Base-by-base conservation (phyloP, 2,113 vertebrate species). In the Noctilio leporinus region DNA sequence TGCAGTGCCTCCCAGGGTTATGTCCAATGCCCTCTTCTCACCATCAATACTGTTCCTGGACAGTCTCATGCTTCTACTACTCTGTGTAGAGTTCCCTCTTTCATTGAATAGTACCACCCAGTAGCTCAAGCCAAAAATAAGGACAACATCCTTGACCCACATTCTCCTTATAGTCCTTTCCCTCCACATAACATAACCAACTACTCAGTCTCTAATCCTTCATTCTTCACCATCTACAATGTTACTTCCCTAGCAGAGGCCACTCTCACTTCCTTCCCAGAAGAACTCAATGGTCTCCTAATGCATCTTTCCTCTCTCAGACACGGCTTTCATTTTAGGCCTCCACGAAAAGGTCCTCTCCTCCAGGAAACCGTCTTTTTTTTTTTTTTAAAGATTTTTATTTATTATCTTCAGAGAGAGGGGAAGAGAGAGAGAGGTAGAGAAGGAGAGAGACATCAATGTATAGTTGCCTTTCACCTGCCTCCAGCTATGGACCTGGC, bases 321-420 rank as follows among this genome's bases (percentile, higher is more conserved):
- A n/a, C 12, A 49, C 77, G 20, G 51, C 26, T 91, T 26, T 77
- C 30, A 45, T 43, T 91, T 64, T 22, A 78, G 45, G 40, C 26
- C 65, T 93, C 59, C 57, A 38, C 84, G n/a, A 83, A 30, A 95
- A 93, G n/a, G 38, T 86, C 33, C 51, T 49, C 78, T 94, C 65
- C 33, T 77, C 64, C 17, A 53, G 47, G 81, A 94, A 45, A 76
- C 10, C 33, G 55, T 40, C 53, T 57, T n/a, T 19, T n/a, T n/a
- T n/a, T n/a, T n/a, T n/a, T n/a, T n/a, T n/a, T n/a, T n/a, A n/a
- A n/a, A n/a, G n/a, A n/a, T n/a, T n/a, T n/a, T n/a, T n/a, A n/a
- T n/a, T n/a, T n/a, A n/a, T n/a, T n/a, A n/a, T n/a, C n/a, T n/a
- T n/a, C n/a, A n/a, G n/a, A n/a, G n/a, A n/a, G n/a, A n/a, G n/a